These are phyloP conservation scores for Pyrrhosoma nymphula DNA, from an alignment of 2,888 invertebrate species.

Conservation along the genomic window DNA sequence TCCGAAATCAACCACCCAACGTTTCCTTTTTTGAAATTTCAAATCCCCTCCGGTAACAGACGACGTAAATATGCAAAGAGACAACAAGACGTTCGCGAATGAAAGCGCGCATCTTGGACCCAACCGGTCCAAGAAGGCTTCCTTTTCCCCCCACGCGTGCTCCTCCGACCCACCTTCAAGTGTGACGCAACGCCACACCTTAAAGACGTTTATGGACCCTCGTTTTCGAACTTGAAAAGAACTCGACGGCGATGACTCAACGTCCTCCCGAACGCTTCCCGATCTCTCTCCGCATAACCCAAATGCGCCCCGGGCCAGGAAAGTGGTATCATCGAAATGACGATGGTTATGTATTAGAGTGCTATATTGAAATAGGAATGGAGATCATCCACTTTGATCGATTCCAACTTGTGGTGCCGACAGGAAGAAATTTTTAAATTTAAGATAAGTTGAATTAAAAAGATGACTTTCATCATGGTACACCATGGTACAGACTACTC, in stretches of 20 bases:
- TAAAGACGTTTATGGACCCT: conserved; percentile 14
- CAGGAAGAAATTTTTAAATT: too few relatives aligned
- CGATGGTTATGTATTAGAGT: not conserved
- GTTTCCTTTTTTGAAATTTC: not conserved
- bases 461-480: too few relatives aligned
- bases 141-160: not conserved
- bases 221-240: conserved; percentile 16
- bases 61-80: not conserved
- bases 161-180: not conserved
- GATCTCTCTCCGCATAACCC: not conserved
- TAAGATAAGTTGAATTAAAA: too few relatives aligned
- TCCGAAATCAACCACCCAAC: too few relatives aligned
- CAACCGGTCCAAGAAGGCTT: not conserved
- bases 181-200: conserved; percentile 14
- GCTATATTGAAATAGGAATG: not conserved
- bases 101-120: not conserved
- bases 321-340: not conserved
- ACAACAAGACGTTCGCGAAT: not conserved
- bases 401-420: too few relatives aligned
- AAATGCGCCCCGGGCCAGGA: not conserved
- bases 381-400: too few relatives aligned
- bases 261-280: not conserved
- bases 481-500: too few relatives aligned
- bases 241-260: not conserved
- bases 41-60: not conserved